Evolutionary conservation across 2,113 vertebrate species (phyloP).

Genomic region (Centropus bengalensis): DNA sequence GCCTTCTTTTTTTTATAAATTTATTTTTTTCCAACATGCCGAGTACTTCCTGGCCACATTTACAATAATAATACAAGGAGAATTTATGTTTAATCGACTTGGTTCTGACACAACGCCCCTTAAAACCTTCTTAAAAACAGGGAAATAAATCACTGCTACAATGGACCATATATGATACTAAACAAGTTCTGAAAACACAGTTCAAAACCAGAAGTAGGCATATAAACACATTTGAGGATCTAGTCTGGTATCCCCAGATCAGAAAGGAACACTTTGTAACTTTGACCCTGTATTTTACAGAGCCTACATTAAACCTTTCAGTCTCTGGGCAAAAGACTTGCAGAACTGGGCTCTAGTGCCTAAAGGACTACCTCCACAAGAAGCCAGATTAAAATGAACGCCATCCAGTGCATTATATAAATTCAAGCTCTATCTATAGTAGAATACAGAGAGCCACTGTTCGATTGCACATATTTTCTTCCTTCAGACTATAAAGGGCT

Average conservation of each 20-base stretch:
- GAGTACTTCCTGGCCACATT: neutral
- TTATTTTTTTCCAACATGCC: neutral
- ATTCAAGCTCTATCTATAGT: neutral
- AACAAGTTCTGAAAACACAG: neutral
- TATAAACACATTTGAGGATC: neutral
- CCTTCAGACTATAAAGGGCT: neutral
- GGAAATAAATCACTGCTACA: neutral
- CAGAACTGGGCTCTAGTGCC: neutral
- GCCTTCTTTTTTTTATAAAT: neutral
- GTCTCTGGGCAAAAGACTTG: neutral
- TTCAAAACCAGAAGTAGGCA: neutral
- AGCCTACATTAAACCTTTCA: neutral
- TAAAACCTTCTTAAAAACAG: neutral
- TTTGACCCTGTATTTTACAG: neutral
- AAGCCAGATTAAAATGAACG: neutral
- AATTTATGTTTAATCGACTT: neutral
- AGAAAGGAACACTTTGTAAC: neutral
- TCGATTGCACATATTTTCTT: neutral
- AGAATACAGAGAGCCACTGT: neutral
- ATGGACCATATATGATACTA: neutral
- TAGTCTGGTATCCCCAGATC: neutral
- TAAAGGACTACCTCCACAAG: neutral
- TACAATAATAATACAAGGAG: neutral
- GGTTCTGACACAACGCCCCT: neutral
- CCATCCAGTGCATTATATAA: neutral